Evolutionary conservation across 2,113 vertebrate genomes (phyloP), one percentile per base, ranked within the genome.

Genomic region (Calyptommatus sinebrachiatus): DNA sequence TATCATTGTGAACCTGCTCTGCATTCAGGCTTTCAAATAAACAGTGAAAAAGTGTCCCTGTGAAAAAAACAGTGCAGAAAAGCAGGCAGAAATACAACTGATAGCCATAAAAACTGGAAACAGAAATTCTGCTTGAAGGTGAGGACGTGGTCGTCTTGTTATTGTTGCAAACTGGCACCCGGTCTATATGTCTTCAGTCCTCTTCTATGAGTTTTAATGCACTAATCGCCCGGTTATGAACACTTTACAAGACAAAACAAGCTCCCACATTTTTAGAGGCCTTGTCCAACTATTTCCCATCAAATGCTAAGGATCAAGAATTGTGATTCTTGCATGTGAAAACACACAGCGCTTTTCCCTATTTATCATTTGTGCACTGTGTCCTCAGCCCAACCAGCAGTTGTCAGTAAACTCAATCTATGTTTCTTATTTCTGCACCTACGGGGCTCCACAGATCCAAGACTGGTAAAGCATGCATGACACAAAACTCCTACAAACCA

Each of bases 341-440:
- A 85, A 75, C 69, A 48, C 1, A 24, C 83, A 67, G 71, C 16
- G 76, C 72, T 82, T 86, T 82, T 71, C 53, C 0, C 0, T 78
- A 29, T 73, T 77, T 76, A 76, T 79, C 62, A 45, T 83, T 85
- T 41, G 35, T 41, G 2, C 18, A 12, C 46, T 11, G 62, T 70
- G 48, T 20, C 70, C 28, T 11, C 31, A 79, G 16, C 74, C 71
- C 76, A 41, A 31, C 70, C 87, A 70, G 79, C 72, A 85, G 24
- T 66, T 1, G 73, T 50, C 71, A 71, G n/a, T 63, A 82, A 77
- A 46, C 8, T 66, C 73, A 77, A 57, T 41, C 31, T 50, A 11
- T 26, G 69, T 12, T 65, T 82, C 71, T 80, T 75, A 66, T 65
- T 20, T 22, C 60, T 35, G 22, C 29, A 60, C 31, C 2, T 0